Evolutionary conservation across 37 sponge, comb jelly and placozoan genomes (phyloP), one percentile per base, ranked within the genome.

Genomic region (Mnemiopsis leidyi): DNA sequence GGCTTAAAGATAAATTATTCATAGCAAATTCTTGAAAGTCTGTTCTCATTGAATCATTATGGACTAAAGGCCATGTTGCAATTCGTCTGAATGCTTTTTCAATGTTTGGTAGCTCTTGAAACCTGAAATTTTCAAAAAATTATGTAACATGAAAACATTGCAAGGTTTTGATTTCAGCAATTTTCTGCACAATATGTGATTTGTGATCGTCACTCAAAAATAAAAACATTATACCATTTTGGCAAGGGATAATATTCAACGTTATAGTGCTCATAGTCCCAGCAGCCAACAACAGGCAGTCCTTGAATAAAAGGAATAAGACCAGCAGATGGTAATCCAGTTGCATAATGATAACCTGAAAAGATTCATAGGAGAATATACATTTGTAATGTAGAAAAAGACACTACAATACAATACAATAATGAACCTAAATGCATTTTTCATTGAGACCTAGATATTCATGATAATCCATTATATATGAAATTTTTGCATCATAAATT

Each of bases 291-390:
- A 2, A 85, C 90, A 36, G 90, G 90, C 0, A 85, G 90, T 40
- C 90, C 61, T 39, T 85, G 90, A 1, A 85, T 85, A 1, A 85
- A 85, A 23, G 90, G 90, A 85, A 85, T 39, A 0, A 85, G 90
- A 40, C 90, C 90, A 40, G 90, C 90, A 28, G 90, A 85, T 3
- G 90, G 90, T 29, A 85, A n/a, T 40, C 90, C 90, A 38, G 35
- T 85, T 1, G 90, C 75, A 28, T 71, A 71, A 28, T 71, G 75
- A 71, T 29, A 71, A 71, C 75, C 75, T 71, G 75, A 71, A 28
- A 71, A 13, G 20, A 67, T 13, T n/a, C 3, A 71, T 71, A 29
- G 30, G 7, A 23, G 26, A 29, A n/a, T 18, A n/a, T n/a, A n/a
- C n/a, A n/a, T n/a, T n/a, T n/a, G n/a, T n/a, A n/a, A n/a, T n/a